Evolutionary conservation across 2,797 vertebrate species (phyloP), one percentile per base, ranked within the genome.

Genomic region (Anguilla megastoma): DNA sequence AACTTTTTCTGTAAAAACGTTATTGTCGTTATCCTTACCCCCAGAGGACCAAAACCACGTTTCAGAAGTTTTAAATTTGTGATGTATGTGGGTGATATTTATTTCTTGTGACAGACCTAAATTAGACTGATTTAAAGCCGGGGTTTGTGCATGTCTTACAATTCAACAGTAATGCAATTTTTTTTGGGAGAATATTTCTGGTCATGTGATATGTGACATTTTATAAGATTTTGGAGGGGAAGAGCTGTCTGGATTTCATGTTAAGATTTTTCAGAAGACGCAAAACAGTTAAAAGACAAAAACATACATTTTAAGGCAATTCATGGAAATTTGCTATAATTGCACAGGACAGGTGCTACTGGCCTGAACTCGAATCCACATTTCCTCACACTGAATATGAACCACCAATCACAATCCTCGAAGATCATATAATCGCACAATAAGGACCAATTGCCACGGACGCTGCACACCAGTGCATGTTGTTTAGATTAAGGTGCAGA

Each of bases 401-500:
- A 82, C 79, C 18, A 82, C 21, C 41, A 48, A 82, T 82, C 41
- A 82, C 27, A 21, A 79, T 45, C 36, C 74, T 79, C 74, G 5
- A 24, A 82, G 18, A 48, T 50, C 48, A 50, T 33, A 76, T 48
- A 21, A n/a, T 33, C 27, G 21, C 79, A 82, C 21, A 50, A 50
- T 50, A 50, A n/a, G 79, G 79, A 48, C 41, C 76, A 48, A 82
- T 82, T 21, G 21, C 79, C 41, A 82, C 18, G 21, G 41, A 82
- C 14, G 41, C 21, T n/a, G 45, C 79, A 82, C 45, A 50, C 21
- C 63, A 86, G 48, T 86, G 27, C n/a, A 66, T 52, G 97, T 97
- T 95, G 96, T 96, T 95, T 96, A 95, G n/a, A 92, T 93, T 98
- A 98, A 99, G 97, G 98, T 98, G 97, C 97, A 95, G 95, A 97